Conservation (phyloP, 2,113 vertebrate species). For the Pelobates fuscus region DNA sequence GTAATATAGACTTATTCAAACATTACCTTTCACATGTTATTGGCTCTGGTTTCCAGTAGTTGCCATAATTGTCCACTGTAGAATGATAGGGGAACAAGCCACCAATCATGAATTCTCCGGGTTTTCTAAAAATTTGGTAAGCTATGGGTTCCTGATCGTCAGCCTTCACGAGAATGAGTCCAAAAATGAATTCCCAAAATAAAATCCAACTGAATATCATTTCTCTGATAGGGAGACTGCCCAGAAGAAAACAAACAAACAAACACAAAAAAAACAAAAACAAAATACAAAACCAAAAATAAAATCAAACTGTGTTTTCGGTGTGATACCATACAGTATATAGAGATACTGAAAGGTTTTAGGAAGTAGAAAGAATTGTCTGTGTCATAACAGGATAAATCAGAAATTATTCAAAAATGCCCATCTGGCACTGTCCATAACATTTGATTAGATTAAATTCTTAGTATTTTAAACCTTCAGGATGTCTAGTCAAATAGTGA, state of each 20-base stretch:
- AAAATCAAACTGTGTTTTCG: no score
- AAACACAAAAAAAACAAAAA: no score
- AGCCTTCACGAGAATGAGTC: neutral
- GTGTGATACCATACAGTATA: no score
- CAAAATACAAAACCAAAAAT: no score
- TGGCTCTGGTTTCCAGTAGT: constrained; percentile 48
- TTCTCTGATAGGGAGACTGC: neutral
- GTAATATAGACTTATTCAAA: no score
- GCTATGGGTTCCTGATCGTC: neutral
- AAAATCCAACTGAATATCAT: constrained; percentile 12
- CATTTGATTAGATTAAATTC: constrained; percentile 22
- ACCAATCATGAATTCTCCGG: constrained; percentile 80
- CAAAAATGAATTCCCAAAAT: neutral
- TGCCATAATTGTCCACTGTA: constrained; percentile 51
- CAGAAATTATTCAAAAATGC: constrained; percentile 1
- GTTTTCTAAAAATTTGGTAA: constrained; percentile 57
- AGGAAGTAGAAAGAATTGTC: no score
- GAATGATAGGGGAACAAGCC: constrained; percentile 80
- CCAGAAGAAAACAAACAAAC: no score
- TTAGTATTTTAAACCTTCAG: neutral
- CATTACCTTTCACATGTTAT: constrained; percentile 17
- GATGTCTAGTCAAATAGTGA: constrained; percentile 38
- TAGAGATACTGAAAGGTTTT: neutral
- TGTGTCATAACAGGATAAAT: neutral
- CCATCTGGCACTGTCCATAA: constrained; percentile 12